These are phyloP conservation scores for Ornithorhynchus anatinus DNA, from an alignment of 2,113 vertebrate species.

Conservation along the genomic window DNA sequence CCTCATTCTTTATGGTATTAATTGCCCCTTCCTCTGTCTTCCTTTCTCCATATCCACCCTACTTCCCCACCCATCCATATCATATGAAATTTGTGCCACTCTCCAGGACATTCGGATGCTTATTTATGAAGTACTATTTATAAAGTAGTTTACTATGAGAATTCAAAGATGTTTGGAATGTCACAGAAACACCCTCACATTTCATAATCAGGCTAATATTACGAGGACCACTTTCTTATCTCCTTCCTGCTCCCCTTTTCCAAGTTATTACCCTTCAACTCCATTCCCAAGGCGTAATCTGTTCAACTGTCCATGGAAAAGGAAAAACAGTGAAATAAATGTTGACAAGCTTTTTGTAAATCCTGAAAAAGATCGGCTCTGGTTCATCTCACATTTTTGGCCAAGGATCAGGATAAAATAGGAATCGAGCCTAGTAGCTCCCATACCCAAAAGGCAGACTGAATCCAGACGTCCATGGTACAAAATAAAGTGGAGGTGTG, in stretches of 20 bases:
- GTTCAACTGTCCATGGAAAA: constrained; percentile 2
- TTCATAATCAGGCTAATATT: not conserved
- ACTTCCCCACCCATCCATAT: not conserved
- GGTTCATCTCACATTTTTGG: constrained; percentile 22
- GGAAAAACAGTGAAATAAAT: constrained; percentile 29
- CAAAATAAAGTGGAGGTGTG: not conserved
- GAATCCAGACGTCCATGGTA: not conserved
- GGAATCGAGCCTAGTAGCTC: not conserved
- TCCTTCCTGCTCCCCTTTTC: not conserved
- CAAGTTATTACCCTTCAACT: no score
- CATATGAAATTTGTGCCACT: no score
- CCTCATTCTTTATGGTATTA: no score
- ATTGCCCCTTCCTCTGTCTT: no score
- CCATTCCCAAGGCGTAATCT: constrained; percentile 15
- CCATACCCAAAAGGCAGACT: not conserved
- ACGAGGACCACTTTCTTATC: not conserved
- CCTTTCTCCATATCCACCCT: not conserved
- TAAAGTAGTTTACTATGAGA: no score
- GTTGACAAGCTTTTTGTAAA: constrained; percentile 13
- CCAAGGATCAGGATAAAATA: constrained; percentile 5
- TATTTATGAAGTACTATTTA: no score
- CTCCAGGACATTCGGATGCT: no score
- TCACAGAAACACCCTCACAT: not conserved
- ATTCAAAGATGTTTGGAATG: constrained; percentile 1
- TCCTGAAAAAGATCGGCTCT: constrained; percentile 20